Percentiles rank a stretch among this genome's conserved stretches.
phyloP scores from a whole-genome alignment of 2,797 vertebrate genomes.

The Macrochelys suwanniensis region DNA sequence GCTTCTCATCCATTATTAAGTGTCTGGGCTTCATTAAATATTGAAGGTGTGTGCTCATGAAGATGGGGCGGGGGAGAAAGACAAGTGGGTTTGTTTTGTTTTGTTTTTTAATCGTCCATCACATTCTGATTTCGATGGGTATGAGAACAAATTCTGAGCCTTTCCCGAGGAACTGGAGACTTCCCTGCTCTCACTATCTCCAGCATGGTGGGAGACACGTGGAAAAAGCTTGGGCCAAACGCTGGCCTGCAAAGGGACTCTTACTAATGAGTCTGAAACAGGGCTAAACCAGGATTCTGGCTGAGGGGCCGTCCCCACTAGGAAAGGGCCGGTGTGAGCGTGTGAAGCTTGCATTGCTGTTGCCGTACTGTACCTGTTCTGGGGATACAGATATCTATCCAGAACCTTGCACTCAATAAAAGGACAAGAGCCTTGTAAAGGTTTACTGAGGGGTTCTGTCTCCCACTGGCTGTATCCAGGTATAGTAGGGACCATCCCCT shows the following conservation, averaged over 20 bases:
- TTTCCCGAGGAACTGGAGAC: neutral
- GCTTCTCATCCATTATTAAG: conserved; percentile 39
- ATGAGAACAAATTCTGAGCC: neutral
- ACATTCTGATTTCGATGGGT: neutral
- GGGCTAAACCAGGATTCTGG: neutral
- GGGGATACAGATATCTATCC: too few relatives aligned
- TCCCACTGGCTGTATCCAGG: neutral
- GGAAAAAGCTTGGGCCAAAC: neutral
- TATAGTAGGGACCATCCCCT: neutral
- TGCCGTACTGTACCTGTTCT: too few relatives aligned
- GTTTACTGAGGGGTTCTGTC: neutral
- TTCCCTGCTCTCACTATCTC: neutral
- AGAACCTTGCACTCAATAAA: neutral
- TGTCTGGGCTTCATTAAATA: conserved; percentile 21
- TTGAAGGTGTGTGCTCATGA: neutral
- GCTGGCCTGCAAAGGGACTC: neutral
- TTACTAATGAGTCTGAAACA: neutral
- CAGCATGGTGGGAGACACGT: neutral
- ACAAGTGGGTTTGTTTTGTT: neutral
- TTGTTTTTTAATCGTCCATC: too few relatives aligned
- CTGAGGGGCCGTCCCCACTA: neutral
- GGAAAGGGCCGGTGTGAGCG: neutral
- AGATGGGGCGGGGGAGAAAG: neutral
- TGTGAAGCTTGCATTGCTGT: neutral
- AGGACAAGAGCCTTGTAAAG: neutral